Evolutionary conservation across 2,797 vertebrate genomes (phyloP).

Genomic region (Urophycis tenuis): DNA sequence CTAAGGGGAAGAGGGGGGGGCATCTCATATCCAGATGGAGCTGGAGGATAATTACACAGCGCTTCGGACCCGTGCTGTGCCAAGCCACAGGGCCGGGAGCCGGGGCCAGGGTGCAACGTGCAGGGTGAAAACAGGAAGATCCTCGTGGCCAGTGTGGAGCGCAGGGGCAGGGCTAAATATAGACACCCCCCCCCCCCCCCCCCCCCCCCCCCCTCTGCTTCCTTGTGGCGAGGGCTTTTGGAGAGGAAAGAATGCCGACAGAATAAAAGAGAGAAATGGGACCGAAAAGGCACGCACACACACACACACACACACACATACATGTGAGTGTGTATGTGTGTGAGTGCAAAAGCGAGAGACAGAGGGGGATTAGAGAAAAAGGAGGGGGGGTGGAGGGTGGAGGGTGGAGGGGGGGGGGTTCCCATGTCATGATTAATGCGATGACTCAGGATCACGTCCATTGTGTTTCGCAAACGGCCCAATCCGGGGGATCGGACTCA

Average conservation of each 20-base stretch:
- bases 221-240: conserved; percentile 58
- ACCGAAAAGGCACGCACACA: conserved; percentile 25
- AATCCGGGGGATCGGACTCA: too few species aligned
- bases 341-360: background rate
- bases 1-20: too few species aligned
- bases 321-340: conserved; percentile 1
- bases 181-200: too few species aligned
- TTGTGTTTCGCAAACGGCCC: background rate
- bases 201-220: too few species aligned
- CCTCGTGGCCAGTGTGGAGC: conserved; percentile 53
- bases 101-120: conserved; percentile 35
- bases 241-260: conserved; percentile 51
- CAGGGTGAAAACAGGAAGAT: conserved; percentile 63
- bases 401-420: background rate
- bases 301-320: too few species aligned
- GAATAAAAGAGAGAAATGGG: conserved; percentile 14
- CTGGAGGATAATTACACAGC: conserved; percentile 50
- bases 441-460: background rate
- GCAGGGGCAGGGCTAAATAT: conserved; percentile 62
- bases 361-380: background rate
- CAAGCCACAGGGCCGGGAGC: conserved; percentile 41
- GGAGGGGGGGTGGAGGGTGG: background rate
- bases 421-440: background rate
- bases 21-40: conserved; percentile 24
- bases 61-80: conserved; percentile 36